Evolutionary conservation across 1,140 invertebrate genomes (phyloP).

Genomic region (Calephelis nemesis): DNA sequence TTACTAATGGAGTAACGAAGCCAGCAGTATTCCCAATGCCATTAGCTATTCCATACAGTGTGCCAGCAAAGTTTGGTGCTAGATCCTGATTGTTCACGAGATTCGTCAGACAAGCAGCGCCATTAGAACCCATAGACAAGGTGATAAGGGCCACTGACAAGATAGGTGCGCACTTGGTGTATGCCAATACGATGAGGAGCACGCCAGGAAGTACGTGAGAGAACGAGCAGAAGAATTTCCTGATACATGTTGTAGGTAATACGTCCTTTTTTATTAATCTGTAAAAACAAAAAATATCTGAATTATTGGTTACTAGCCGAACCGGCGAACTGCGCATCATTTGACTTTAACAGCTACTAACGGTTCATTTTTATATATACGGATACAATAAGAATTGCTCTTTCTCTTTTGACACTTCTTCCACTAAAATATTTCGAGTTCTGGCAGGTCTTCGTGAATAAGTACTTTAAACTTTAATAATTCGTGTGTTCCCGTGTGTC

Average conservation of each 20-base stretch:
- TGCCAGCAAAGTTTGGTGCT: slow-evolving; percentile 88
- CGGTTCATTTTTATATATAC: too few species aligned
- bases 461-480: too few species aligned
- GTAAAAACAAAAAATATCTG: slow-evolving; percentile 28
- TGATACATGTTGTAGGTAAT: slow-evolving; percentile 81
- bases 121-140: slow-evolving; percentile 88
- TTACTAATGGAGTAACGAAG: slow-evolving; percentile 85
- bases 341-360: too few species aligned
- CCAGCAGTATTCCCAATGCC: slow-evolving; percentile 87
- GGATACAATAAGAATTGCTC: too few species aligned
- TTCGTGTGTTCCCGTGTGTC: too few species aligned
- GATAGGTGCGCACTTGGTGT: slow-evolving; percentile 83
- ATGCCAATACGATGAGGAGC: slow-evolving; percentile 83
- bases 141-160: slow-evolving; percentile 84
- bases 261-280: slow-evolving; percentile 80
- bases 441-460: too few species aligned
- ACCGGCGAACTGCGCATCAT: slow-evolving; percentile 44
- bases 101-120: slow-evolving; percentile 90
- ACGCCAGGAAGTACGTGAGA: slow-evolving; percentile 86
- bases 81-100: slow-evolving; percentile 92
- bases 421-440: too few species aligned
- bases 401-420: too few species aligned
- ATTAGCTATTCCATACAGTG: slow-evolving; percentile 87
- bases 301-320: too few species aligned
- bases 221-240: slow-evolving; percentile 86